phyloP scores from a whole-genome alignment of 1,140 invertebrate genomes.

The Pristionchus pacificus region DNA sequence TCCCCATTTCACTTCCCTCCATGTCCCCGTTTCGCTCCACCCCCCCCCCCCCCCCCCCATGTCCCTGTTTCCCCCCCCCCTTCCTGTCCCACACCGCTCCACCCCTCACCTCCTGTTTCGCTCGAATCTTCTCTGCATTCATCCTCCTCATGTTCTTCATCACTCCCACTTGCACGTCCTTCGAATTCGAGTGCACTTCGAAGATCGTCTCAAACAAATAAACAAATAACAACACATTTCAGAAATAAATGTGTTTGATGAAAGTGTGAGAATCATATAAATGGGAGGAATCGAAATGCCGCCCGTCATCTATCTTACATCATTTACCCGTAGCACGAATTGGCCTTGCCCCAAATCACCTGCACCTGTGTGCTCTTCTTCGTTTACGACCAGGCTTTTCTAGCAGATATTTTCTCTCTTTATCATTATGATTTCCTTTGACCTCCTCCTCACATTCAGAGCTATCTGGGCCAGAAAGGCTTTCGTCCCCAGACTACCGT shows the following conservation, averaged over 20 bases:
- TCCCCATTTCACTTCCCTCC: background rate
- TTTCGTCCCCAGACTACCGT: background rate
- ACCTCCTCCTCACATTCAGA: no score
- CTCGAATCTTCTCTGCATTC: constrained; percentile 47
- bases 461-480: no score
- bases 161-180: constrained; percentile 63
- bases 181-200: constrained; percentile 78
- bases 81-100: no score
- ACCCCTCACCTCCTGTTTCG: constrained; percentile 41
- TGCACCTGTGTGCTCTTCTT: no score
- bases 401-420: no score
- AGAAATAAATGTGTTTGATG: background rate
- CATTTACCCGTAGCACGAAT: no score
- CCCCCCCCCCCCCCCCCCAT: constrained; percentile 63
- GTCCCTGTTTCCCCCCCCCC: constrained; percentile 67
- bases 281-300: background rate
- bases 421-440: no score
- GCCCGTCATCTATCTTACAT: background rate
- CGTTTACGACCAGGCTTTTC: no score
- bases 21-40: constrained; percentile 37
- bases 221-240: constrained; percentile 1
- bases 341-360: no score
- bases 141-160: constrained; percentile 63
- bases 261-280: no score
- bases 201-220: constrained; percentile 77